A percentile compares a stretch with the other conserved stretches of the same genome.
These are phyloP conservation scores for human DNA, from an alignment of 2,113 vertebrate species.

Conservation along the genomic window DNA sequence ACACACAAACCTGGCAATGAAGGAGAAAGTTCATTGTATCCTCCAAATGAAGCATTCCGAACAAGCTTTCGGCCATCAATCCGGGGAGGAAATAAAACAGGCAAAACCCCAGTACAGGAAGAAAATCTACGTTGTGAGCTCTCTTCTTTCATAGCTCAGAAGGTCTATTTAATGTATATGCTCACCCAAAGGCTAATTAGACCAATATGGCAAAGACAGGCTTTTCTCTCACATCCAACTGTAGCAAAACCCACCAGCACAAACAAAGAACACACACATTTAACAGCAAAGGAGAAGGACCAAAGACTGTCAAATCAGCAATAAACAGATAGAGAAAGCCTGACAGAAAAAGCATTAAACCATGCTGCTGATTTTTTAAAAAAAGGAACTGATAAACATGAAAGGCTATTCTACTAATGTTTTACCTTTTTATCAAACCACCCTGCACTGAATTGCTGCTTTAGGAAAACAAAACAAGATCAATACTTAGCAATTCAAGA, in stretches of 20 bases:
- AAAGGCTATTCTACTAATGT: constrained; percentile 53
- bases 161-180: constrained; percentile 80
- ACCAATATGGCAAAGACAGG: constrained; percentile 82
- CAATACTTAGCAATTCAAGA: constrained; percentile 55
- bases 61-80: constrained; percentile 95
- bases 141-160: constrained; percentile 94
- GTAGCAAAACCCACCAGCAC: constrained; percentile 81
- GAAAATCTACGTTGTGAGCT: constrained; percentile 93
- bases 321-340: constrained; percentile 75
- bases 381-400: constrained; percentile 55
- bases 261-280: constrained; percentile 84
- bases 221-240: constrained; percentile 85
- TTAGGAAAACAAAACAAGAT: constrained; percentile 64
- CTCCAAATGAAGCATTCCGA: constrained; percentile 98
- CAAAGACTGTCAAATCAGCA: constrained; percentile 81
- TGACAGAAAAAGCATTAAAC: constrained; percentile 58
- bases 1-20: constrained; percentile 93
- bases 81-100: constrained; percentile 88
- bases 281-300: constrained; percentile 78
- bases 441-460: constrained; percentile 18
- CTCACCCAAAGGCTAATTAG: constrained; percentile 84
- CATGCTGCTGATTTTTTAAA: constrained; percentile 55
- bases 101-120: constrained; percentile 90
- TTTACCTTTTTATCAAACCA: constrained; percentile 37
- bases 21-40: constrained; percentile 95